phyloP scores from a whole-genome alignment of 2,113 vertebrate species.

The Perca fluviatilis region DNA sequence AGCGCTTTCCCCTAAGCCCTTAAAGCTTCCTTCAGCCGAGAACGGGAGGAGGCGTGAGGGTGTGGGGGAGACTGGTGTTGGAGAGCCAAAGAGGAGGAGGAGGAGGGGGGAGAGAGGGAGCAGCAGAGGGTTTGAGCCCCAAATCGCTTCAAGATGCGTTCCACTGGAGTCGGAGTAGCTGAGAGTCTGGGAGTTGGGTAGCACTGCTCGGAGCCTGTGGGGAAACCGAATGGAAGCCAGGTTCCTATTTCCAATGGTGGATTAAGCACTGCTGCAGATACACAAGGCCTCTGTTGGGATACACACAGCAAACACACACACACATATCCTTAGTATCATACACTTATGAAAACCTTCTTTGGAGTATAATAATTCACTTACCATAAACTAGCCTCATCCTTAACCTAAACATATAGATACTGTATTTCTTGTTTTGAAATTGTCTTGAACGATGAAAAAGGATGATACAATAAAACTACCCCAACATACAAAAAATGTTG shows the following conservation, averaged over 20 bases:
- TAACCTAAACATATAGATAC: slow-evolving; percentile 3
- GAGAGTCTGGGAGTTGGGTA: slow-evolving; percentile 73
- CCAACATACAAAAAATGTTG: neutral
- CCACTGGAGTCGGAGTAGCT: slow-evolving; percentile 66
- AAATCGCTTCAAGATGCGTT: slow-evolving; percentile 86
- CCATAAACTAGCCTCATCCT: slow-evolving; percentile 8
- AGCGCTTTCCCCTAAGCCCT: slow-evolving; percentile 71
- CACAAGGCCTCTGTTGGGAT: slow-evolving; percentile 51
- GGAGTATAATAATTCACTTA: slow-evolving; percentile 21
- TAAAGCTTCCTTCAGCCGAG: slow-evolving; percentile 69
- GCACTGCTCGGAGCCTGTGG: slow-evolving; percentile 67
- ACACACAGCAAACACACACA: slow-evolving; percentile 47
- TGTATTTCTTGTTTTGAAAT: slow-evolving; percentile 1
- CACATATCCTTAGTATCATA: slow-evolving; percentile 24
- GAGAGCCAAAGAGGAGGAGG: slow-evolving; percentile 17
- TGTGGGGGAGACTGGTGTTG: neutral
- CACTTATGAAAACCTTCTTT: slow-evolving; percentile 15
- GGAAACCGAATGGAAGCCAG: slow-evolving; percentile 70
- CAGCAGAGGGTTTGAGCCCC: slow-evolving; percentile 67
- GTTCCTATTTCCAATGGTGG: slow-evolving; percentile 72
- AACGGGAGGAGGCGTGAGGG: slow-evolving; percentile 40
- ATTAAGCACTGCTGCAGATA: slow-evolving; percentile 69
- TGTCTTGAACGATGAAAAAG: neutral
- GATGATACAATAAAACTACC: neutral
- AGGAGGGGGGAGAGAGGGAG: slow-evolving; percentile 11